Evolutionary conservation across 2,888 invertebrate genomes (phyloP), one percentile per base, ranked within the genome.

Genomic region (Alloscopus bannaensis): DNA sequence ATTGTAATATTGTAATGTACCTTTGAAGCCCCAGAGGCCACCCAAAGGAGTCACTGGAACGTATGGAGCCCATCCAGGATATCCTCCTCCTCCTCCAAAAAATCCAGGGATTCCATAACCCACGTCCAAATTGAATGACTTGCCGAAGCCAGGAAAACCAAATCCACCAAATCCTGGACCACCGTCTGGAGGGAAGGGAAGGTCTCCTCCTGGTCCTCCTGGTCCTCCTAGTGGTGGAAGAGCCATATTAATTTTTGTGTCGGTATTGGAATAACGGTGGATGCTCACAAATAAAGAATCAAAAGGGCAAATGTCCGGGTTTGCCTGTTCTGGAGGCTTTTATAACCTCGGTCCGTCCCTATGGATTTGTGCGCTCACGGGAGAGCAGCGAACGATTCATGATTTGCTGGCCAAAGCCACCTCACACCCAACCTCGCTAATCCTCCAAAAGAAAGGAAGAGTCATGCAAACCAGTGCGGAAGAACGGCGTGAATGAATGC

Each of bases 31-130:
- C 62, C 79, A 81, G 16, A 84, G 55, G 13, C 83, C 80, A 18
- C 86, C 86, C 13, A 86, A 45, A 6, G 86, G 86, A 13, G 86
- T 86, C 0, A 82, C 71, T 16, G 86, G 86, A 13, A 86, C 68
- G 36, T 86, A 86, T 13, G 84, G 84, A 22, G 75, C 84, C 29
- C 65, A 80, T 1, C 81, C 77, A 1, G 68, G 75, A n/a, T 72
- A 71, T 50, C 81, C 78, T 22, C 80, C 75, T 2, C 62, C n/a
- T 3, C 65, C 70, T 13, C 57, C 64, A 40, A 62, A 24, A 52
- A 62, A 55, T 18, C 76, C 68, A n/a, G 66, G 71, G 20, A 71
- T 13, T n/a, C 78, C 83, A 40, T 18, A 81, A 24, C 79, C 78
- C 4, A 62, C 66, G 31, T 73, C 77, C 11, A 82, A 60, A 47